These are phyloP conservation scores for Dicrostonyx torquatus DNA, from an alignment of 2,797 vertebrate genomes.

Conservation along the genomic window DNA sequence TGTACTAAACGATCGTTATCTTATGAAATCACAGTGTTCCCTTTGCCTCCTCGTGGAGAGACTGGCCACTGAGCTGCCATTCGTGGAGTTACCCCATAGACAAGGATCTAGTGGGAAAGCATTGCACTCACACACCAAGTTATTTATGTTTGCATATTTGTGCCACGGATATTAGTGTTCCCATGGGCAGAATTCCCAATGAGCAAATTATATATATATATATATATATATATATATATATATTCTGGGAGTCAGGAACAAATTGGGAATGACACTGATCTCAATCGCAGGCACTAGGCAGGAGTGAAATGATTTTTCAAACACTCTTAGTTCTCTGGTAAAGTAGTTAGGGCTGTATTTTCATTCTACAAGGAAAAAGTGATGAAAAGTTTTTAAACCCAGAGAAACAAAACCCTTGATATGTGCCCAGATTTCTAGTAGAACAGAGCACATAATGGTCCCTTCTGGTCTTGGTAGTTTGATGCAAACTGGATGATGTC, in stretches of 20 bases:
- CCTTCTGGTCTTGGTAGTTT: conserved; percentile 68
- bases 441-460: conserved; percentile 87
- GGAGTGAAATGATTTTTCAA: conserved; percentile 86
- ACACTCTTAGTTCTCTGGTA: conserved; percentile 86
- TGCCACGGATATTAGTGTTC: conserved; percentile 58
- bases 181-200: conserved; percentile 78
- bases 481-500: conserved; percentile 33
- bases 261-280: conserved; percentile 86
- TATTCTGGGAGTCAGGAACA: conserved; percentile 84
- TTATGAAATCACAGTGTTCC: background rate
- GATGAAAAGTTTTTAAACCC: conserved; percentile 89
- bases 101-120: conserved; percentile 43
- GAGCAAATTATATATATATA: too few species aligned
- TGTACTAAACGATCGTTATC: conserved; percentile 4
- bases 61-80: conserved; percentile 17
- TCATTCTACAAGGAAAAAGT: conserved; percentile 90
- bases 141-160: conserved; percentile 59
- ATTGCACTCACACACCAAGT: conserved; percentile 64
- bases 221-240: too few species aligned
- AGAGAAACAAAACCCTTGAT: conserved; percentile 90
- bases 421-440: conserved; percentile 85
- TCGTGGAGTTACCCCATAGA: background rate
- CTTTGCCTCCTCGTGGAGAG: conserved; percentile 4
- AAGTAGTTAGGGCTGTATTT: conserved; percentile 89
- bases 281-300: conserved; percentile 85